phyloP scores from a whole-genome alignment of 1,140 invertebrate species.

The Asobara japonica region DNA sequence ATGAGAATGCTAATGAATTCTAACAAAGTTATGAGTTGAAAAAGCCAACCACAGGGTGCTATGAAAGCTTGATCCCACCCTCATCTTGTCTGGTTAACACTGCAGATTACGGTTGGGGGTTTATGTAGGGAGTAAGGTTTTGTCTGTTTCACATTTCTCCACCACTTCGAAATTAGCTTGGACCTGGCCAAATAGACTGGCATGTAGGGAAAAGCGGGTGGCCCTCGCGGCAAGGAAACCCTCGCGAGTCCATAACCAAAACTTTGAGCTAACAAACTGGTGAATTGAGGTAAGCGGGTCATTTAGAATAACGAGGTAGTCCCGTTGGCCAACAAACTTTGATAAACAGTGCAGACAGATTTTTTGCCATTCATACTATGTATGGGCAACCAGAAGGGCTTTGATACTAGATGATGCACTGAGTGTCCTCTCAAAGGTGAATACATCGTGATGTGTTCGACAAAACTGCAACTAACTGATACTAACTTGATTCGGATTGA shows the following conservation, averaged over 20 bases:
- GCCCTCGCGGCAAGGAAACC: constrained; percentile 12
- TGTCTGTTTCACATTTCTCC: not conserved
- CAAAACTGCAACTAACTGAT: too few species aligned
- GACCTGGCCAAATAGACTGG: constrained; percentile 21
- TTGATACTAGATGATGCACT: too few species aligned
- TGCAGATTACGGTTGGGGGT: not conserved
- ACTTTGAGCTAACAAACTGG: constrained; percentile 43
- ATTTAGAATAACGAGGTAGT: constrained; percentile 42
- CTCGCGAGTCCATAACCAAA: constrained; percentile 23
- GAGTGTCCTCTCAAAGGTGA: too few species aligned
- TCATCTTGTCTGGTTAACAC: not conserved
- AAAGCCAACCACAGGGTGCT: not conserved
- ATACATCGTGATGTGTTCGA: too few species aligned
- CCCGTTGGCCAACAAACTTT: constrained; percentile 31
- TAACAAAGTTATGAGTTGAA: not conserved
- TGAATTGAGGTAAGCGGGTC: constrained; percentile 40
- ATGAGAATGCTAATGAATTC: too few species aligned
- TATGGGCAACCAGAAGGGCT: too few species aligned
- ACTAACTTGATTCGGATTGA: too few species aligned
- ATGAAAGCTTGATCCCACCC: not conserved
- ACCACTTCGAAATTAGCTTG: constrained; percentile 15
- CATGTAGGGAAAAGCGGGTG: not conserved
- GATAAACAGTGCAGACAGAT: not conserved
- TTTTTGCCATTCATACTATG: not conserved
- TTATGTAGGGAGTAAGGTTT: not conserved